Evolutionary conservation across 2,113 vertebrate species (phyloP).

Genomic region (Vicugna pacos): DNA sequence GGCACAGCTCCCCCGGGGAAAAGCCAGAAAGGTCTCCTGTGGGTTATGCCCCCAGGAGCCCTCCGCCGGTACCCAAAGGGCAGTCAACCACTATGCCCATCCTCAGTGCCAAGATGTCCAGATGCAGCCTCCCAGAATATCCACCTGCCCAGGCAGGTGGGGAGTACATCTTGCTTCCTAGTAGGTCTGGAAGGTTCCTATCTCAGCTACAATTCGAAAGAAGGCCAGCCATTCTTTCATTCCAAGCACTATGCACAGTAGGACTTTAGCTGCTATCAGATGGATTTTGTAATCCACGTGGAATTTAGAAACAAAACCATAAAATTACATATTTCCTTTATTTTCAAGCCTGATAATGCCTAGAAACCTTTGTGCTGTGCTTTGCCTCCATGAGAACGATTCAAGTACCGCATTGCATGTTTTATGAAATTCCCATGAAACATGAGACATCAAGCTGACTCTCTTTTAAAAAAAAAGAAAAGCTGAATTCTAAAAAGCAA

Average conservation of each 20-base stretch:
- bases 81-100: neutral
- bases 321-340: conserved; percentile 20
- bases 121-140: neutral
- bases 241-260: neutral
- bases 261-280: neutral
- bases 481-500: conserved; percentile 68
- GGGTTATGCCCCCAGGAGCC: neutral
- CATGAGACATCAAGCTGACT: conserved; percentile 28
- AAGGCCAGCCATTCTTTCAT: neutral
- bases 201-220: neutral
- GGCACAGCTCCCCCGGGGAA: too few relatives aligned
- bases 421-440: conserved; percentile 74
- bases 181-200: neutral
- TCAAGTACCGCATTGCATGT: conserved; percentile 43
- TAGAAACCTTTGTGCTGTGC: neutral
- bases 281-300: neutral
- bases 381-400: conserved; percentile 26
- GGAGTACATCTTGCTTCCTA: neutral
- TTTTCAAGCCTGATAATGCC: neutral
- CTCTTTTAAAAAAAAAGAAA: neutral
- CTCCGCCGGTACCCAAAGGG: neutral
- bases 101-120: neutral
- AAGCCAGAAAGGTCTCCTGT: neutral
- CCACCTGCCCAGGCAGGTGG: neutral
- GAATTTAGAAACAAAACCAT: conserved; percentile 44